A percentile compares a stretch with the other conserved stretches of the same genome.
These are phyloP conservation scores for Ivindomyrus marchei DNA, from an alignment of 2,113 vertebrate genomes.

Conservation along the genomic window DNA sequence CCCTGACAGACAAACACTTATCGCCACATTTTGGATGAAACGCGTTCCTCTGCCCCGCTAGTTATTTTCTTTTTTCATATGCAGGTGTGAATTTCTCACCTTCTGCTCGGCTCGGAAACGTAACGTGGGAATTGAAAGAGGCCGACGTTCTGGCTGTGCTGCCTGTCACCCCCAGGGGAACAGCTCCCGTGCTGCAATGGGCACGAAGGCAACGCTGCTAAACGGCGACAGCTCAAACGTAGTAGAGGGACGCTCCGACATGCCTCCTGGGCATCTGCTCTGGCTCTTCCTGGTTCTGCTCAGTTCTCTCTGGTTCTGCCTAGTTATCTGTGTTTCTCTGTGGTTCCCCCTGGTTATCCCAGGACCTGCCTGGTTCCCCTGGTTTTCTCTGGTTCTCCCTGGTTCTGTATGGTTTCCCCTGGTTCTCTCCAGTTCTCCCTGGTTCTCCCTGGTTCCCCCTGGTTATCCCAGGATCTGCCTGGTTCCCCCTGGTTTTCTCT, in stretches of 20 bases:
- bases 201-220: neutral
- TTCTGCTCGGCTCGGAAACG: neutral
- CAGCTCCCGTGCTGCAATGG: neutral
- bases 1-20: conserved; percentile 2
- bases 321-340: too few species aligned
- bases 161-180: neutral
- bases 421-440: too few species aligned
- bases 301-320: too few species aligned
- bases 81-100: conserved; percentile 10
- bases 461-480: neutral
- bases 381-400: neutral
- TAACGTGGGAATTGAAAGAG: neutral
- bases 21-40: neutral
- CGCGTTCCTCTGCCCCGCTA: neutral
- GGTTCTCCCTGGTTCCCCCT: neutral
- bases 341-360: neutral
- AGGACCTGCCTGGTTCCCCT: neutral
- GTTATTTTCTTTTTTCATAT: neutral
- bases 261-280: neutral
- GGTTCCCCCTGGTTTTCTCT: neutral
- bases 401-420: too few species aligned
- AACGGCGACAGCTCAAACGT: neutral
- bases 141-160: neutral
- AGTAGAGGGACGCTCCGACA: neutral
- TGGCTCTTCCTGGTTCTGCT: neutral